A percentile compares a stretch with the other conserved stretches of the same genome.
Evolutionary conservation across 1,140 invertebrate genomes (phyloP).

Genomic region (Globodera ellingtonae): DNA sequence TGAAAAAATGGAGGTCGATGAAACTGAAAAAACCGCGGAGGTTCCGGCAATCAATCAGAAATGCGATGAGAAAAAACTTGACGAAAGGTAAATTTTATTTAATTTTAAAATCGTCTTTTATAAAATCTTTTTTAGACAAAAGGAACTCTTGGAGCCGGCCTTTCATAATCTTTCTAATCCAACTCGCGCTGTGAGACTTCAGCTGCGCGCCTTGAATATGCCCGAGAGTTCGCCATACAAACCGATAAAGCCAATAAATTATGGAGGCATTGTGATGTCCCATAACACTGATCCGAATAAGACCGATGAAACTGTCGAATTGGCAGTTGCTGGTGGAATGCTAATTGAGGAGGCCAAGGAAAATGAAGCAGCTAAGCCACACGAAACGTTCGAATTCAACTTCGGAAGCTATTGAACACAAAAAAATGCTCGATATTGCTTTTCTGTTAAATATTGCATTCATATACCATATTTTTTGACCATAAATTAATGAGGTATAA

Average conservation of each 20-base stretch:
- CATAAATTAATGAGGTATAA: no score
- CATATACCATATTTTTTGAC: no score
- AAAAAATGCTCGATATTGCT: neutral
- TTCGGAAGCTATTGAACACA: constrained; percentile 18
- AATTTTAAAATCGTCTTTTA: neutral
- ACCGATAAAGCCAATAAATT: constrained; percentile 80
- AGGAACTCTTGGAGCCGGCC: constrained; percentile 76
- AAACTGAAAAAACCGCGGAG: constrained; percentile 13
- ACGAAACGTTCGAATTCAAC: constrained; percentile 21
- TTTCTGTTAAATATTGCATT: neutral
- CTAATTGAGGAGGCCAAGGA: constrained; percentile 2
- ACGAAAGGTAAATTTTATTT: neutral
- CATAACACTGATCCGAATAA: constrained; percentile 78
- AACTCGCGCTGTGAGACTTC: constrained; percentile 86
- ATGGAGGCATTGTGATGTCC: constrained; percentile 91
- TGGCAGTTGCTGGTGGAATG: constrained; percentile 69
- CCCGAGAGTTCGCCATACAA: constrained; percentile 79
- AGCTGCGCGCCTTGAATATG: constrained; percentile 82
- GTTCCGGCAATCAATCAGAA: constrained; percentile 6
- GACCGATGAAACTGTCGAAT: constrained; percentile 84
- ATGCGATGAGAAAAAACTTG: constrained; percentile 64
- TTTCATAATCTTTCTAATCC: constrained; percentile 93
- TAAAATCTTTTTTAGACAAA: constrained; percentile 57
- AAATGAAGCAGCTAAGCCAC: neutral
- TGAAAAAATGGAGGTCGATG: constrained; percentile 54